Conservation (phyloP, 2,113 vertebrate species). For the Addax nasomaculatus region DNA sequence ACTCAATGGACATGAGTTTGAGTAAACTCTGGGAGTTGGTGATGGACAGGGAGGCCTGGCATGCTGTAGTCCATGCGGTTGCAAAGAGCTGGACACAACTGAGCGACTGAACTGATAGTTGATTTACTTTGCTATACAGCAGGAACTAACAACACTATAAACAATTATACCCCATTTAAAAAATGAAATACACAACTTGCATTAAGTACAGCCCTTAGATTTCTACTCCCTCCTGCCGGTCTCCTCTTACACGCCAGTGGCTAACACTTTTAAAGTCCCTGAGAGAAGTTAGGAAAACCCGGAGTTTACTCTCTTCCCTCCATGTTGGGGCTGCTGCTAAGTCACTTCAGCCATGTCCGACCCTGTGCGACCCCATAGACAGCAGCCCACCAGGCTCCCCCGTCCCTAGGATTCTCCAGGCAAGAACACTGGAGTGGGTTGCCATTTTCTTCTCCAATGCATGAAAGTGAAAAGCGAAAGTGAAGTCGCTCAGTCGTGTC, state of each 20-base stretch:
- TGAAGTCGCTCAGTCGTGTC: no score
- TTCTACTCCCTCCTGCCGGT: rapidly evolving
- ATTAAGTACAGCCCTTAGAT: neutral
- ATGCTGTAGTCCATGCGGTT: neutral
- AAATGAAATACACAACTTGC: neutral
- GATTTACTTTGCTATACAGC: neutral
- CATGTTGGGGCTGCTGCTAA: neutral
- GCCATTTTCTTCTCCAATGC: no score
- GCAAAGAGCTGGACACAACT: neutral
- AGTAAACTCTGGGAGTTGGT: neutral
- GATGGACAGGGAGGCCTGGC: neutral
- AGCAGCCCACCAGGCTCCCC: no score
- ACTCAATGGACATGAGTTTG: neutral
- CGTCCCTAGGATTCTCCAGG: no score
- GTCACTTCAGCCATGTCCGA: no score
- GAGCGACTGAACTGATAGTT: neutral
- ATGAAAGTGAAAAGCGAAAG: no score
- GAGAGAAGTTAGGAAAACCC: neutral
- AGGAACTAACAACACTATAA: neutral
- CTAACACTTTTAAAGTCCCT: neutral
- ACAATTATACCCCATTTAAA: neutral
- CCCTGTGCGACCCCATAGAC: no score
- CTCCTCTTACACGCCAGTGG: neutral
- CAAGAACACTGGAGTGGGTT: no score
- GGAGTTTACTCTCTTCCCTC: neutral